These are phyloP conservation scores for Lottia gigantea DNA, from an alignment of 2,888 invertebrate species.

Conservation along the genomic window DNA sequence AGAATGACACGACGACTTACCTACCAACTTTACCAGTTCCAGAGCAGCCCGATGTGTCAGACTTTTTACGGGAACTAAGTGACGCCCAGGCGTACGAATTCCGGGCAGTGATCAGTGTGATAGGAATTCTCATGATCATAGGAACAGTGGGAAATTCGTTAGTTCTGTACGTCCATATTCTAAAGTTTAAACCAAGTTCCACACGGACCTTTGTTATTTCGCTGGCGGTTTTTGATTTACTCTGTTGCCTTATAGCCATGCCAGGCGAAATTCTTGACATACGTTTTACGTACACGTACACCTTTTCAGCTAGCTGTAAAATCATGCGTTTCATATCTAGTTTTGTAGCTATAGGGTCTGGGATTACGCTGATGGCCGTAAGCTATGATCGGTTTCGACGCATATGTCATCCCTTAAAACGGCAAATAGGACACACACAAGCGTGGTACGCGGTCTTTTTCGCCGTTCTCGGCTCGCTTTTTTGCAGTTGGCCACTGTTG, in stretches of 20 bases:
- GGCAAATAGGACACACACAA: conserved; percentile 34
- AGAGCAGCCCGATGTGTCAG: not conserved
- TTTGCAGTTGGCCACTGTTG: conserved; percentile 38
- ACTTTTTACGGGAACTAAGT: conserved; percentile 36
- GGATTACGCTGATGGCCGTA: conserved; percentile 47
- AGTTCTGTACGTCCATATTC: conserved; percentile 45
- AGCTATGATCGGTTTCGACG: conserved; percentile 49
- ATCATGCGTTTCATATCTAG: conserved; percentile 41
- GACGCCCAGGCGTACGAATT: conserved; percentile 38
- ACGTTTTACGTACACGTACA: conserved; percentile 46
- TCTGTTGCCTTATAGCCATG: conserved; percentile 45
- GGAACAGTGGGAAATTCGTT: conserved; percentile 49
- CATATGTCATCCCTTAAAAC: conserved; percentile 46
- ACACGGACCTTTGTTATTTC: conserved; percentile 47
- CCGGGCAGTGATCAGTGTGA: conserved; percentile 45
- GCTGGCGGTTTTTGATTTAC: conserved; percentile 47
- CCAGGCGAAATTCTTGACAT: conserved; percentile 50
- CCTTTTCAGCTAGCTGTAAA: conserved; percentile 43
- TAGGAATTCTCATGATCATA: conserved; percentile 44
- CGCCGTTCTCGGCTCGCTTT: conserved; percentile 36
- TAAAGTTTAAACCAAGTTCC: conserved; percentile 44
- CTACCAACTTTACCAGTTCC: too few relatives aligned
- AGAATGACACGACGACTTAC: too few relatives aligned
- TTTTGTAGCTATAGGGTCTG: conserved; percentile 46
- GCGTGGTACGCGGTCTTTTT: conserved; percentile 38